Conservation (phyloP, 1,140 invertebrate genomes). For the Protaetia brevitarsis region DNA sequence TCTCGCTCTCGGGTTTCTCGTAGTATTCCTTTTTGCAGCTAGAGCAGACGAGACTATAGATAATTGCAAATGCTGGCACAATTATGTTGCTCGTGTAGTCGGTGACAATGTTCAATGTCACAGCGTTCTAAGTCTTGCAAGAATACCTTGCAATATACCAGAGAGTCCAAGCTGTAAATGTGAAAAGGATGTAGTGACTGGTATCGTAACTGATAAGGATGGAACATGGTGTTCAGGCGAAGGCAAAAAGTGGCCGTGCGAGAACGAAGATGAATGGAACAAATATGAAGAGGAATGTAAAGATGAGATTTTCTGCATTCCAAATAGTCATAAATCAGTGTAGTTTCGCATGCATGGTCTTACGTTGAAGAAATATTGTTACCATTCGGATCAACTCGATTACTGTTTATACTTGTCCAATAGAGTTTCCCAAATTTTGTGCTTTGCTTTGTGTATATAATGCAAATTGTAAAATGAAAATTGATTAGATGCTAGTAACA, state of each 20-base stretch:
- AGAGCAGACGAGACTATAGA: background rate
- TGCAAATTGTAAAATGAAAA: too few species aligned
- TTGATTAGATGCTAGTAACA: too few species aligned
- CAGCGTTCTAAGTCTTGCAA: background rate
- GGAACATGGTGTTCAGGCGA: background rate
- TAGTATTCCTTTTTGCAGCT: background rate
- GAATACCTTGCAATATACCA: background rate
- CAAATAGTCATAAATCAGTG: background rate
- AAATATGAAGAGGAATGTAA: background rate
- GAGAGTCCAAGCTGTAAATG: background rate
- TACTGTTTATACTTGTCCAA: too few species aligned
- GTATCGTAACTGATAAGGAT: background rate
- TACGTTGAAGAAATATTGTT: too few species aligned
- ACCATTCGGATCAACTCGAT: too few species aligned
- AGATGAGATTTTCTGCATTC: background rate
- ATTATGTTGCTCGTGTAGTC: background rate
- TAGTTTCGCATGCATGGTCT: background rate
- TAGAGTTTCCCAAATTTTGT: background rate
- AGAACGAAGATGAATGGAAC: background rate
- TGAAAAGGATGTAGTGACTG: background rate
- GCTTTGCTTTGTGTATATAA: too few species aligned
- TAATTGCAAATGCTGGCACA: background rate
- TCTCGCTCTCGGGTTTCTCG: background rate
- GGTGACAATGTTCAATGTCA: background rate
- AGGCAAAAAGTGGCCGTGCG: background rate